These are phyloP conservation scores for Drosophila sturtevanti DNA, from an alignment of 1,140 invertebrate species.

Conservation along the genomic window DNA sequence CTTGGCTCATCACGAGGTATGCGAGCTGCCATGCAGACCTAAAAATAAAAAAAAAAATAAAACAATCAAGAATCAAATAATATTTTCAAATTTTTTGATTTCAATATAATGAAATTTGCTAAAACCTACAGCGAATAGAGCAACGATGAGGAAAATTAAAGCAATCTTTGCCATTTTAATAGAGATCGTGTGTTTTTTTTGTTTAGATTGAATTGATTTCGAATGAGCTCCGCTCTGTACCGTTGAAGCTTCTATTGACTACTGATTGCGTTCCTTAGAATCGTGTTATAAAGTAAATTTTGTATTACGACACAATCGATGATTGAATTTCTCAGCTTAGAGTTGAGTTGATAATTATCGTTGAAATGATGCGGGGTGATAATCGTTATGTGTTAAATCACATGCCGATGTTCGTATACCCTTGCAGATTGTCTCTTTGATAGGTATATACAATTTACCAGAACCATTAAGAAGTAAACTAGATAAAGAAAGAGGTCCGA, in stretches of 20 bases:
- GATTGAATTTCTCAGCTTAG: neutral
- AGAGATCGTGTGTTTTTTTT: neutral
- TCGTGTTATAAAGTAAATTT: slow-evolving; percentile 29
- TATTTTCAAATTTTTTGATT: neutral
- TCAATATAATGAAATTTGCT: neutral
- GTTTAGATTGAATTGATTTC: slow-evolving; percentile 7
- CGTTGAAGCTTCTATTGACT: slow-evolving; percentile 37
- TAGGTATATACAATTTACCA: too few species aligned
- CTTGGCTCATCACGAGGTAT: slow-evolving; percentile 31
- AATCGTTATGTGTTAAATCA: too few species aligned
- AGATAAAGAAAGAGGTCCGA: too few species aligned
- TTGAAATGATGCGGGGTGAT: too few species aligned
- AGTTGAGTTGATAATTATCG: too few species aligned
- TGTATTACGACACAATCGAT: slow-evolving; percentile 43
- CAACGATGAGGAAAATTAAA: slow-evolving; percentile 53
- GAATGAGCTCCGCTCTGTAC: slow-evolving; percentile 42
- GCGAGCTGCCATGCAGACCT: slow-evolving; percentile 47
- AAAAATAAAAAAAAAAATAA: neutral
- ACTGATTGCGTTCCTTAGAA: slow-evolving; percentile 26
- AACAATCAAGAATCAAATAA: neutral
- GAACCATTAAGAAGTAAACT: too few species aligned
- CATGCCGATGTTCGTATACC: too few species aligned
- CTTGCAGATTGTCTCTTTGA: too few species aligned
- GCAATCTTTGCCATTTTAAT: slow-evolving; percentile 66
- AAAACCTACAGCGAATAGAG: slow-evolving; percentile 53